phyloP scores from a whole-genome alignment of 2,113 vertebrate species.

The Phylloscopus whistleri region DNA sequence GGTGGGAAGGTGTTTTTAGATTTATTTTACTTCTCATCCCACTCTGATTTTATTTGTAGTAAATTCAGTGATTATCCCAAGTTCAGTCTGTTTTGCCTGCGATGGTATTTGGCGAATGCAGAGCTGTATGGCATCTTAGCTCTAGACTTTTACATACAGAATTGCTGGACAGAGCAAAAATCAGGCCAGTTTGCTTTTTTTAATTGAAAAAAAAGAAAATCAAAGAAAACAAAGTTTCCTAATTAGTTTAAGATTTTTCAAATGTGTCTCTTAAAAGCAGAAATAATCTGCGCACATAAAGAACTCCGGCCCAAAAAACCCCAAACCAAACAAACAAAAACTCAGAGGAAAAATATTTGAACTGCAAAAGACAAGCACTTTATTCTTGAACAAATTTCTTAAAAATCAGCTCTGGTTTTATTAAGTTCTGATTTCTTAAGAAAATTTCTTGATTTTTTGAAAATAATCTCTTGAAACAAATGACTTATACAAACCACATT shows the following conservation, averaged over 20 bases:
- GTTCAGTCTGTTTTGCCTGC: not conserved
- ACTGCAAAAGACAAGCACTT: not conserved
- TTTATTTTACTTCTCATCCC: not conserved
- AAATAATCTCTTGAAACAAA: not conserved
- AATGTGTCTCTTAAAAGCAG: not conserved
- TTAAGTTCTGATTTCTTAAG: not conserved
- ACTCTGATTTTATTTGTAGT: not conserved
- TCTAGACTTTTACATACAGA: not conserved
- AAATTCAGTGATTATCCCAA: not conserved
- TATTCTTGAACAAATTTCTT: not conserved
- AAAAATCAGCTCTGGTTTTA: not conserved
- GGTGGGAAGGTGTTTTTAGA: not conserved
- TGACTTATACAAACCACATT: not conserved
- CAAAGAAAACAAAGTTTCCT: not conserved
- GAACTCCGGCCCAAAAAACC: not conserved
- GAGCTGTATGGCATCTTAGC: not conserved
- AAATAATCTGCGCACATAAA: not conserved
- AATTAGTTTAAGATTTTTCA: not conserved
- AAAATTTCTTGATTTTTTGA: not conserved
- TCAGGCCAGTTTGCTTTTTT: not conserved
- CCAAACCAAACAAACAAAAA: not conserved
- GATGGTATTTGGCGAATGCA: accelerated
- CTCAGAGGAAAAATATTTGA: not conserved
- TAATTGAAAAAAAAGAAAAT: not conserved
- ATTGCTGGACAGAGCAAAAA: not conserved